Evolutionary conservation across 2,888 invertebrate genomes (phyloP), one percentile per base, ranked within the genome.

Genomic region (Zhuqinia jingwanae): DNA sequence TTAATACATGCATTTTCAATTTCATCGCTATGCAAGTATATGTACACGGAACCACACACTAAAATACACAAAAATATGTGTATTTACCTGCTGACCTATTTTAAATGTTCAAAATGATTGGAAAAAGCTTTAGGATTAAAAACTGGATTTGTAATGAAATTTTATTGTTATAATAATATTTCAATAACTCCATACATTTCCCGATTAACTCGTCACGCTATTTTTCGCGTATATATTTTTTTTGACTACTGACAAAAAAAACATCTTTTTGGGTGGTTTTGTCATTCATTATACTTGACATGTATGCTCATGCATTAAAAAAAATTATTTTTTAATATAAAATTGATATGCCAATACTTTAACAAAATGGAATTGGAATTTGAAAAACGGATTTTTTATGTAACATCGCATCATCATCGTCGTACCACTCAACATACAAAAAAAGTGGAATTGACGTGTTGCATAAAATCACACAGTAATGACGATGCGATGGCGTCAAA

Each of bases 61-160:
- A n/a, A n/a, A n/a, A n/a, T n/a, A n/a, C n/a, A n/a, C n/a, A n/a
- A n/a, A n/a, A 47, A 47, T 17, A 27, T 22, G 1, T 15, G 10
- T 56, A 17, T 73, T 30, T 73, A 47, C 73, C 53, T 30, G 50
- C 45, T 73, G 73, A 73, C 73, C 73, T 73, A 73, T 73, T 73
- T 73, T 73, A 17, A 2, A 63, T 13, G 3, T 3, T 30, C 53
- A 50, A 73, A 11, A 73, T 30, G n/a, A 20, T 50, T 53, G 30
- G 1, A 50, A 53, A 22, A n/a, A 25, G 73, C 17, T 73, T 73
- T n/a, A n/a, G 50, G n/a, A 73, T 8, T 53, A 50, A 50, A n/a
- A 73, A 50, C 50, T 50, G 27, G 27, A 73, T 73, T 68, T 73
- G 27, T 30, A 36, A 36, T 36, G 36, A 36, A 36, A 36, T 36